Evolutionary conservation across 2,113 vertebrate genomes (phyloP), one percentile per base, ranked within the genome.

Genomic region (Arothron firmamentum): DNA sequence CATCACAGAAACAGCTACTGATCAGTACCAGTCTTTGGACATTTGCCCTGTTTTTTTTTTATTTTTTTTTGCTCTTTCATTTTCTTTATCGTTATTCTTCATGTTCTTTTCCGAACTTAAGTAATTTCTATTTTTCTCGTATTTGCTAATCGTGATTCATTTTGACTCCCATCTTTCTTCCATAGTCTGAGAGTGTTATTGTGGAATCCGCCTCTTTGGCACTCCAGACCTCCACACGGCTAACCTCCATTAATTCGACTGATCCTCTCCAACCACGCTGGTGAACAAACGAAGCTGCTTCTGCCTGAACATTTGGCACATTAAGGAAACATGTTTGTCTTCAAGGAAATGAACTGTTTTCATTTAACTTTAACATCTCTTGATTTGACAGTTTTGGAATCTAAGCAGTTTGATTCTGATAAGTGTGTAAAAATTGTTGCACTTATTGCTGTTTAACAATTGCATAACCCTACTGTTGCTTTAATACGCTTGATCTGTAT

Each of bases 1-100:
- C 85, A 89, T 89, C 88, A 85, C 84, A 90, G 84, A 87, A 75
- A 77, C 81, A 86, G 88, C 86, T 84, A 86, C 81, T 89, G 89
- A 90, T 90, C 88, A 81, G 85, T 86, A 75, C 79, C 87, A 89
- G 78, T 82, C 83, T 72, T 88, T 74, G 43, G 63, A 67, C 65
- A 72, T 71, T 67, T 34, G 42, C 62, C 78, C 43, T 68, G 25
- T 60, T 71, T 55, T 51, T 56, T 68, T 54, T 18, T 49, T 14
- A 19, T 18, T 49, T 49, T 49, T 14, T 52, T 69, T 79, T 38
- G 43, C 56, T 75, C 46, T 59, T 14, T 56, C 64, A 18, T 52
- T 71, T 58, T 66, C 66, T 76, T 59, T 62, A 69, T 82, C 56
- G 47, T 19, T 45, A 16, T 73, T 49, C 50, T 50, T 64, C 49